Evolutionary conservation across 2,113 vertebrate species (phyloP).

Genomic region (Lonchura striata): DNA sequence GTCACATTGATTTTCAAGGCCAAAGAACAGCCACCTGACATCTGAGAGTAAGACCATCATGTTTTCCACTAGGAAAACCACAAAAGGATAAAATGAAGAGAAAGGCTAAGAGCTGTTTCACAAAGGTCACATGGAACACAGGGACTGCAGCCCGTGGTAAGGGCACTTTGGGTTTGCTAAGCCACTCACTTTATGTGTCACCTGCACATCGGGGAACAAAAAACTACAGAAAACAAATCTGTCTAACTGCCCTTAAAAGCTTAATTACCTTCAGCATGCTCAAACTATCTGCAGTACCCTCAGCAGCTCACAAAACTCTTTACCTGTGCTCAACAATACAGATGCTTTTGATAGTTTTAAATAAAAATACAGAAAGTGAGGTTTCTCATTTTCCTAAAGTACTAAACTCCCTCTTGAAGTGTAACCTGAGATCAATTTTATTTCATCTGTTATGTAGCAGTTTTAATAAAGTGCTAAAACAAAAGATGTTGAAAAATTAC

Average conservation of each 20-base stretch:
- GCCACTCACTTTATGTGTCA: background rate
- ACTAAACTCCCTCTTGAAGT: slow-evolving; percentile 19
- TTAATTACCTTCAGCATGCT: background rate
- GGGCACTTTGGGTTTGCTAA: background rate
- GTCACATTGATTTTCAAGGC: slow-evolving; percentile 24
- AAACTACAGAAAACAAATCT: background rate
- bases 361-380: background rate
- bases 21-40: background rate
- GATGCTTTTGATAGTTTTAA: background rate
- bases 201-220: background rate
- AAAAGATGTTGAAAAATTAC: slow-evolving; percentile 14
- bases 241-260: background rate
- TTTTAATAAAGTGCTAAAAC: slow-evolving; percentile 45
- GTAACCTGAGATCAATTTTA: slow-evolving; percentile 22
- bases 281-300: background rate
- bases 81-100: background rate
- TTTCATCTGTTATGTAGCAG: background rate
- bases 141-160: background rate
- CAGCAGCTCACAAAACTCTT: background rate
- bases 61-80: slow-evolving; percentile 5
- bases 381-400: background rate
- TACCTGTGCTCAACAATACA: background rate
- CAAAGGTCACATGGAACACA: background rate
- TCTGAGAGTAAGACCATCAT: background rate
- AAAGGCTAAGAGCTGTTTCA: background rate